A percentile compares a stretch with the other conserved stretches of the same genome.
Evolutionary conservation across 1,140 invertebrate species (phyloP).

Genomic region (Radopholus similis): DNA sequence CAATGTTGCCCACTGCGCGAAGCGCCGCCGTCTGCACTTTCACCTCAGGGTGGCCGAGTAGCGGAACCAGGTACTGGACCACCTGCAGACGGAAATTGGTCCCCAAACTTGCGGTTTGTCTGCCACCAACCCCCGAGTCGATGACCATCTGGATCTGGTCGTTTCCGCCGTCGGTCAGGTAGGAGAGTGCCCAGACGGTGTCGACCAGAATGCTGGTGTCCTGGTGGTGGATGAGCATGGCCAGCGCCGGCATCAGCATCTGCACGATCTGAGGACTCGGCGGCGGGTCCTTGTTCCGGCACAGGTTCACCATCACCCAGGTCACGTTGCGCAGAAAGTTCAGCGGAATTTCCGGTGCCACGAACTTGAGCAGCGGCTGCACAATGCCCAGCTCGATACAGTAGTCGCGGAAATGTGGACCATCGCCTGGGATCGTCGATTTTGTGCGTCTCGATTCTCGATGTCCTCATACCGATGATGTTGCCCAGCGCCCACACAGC

Average conservation of each 20-base stretch:
- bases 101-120: too few species aligned
- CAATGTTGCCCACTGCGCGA: constrained; percentile 94
- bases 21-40: constrained; percentile 94
- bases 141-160: constrained; percentile 78
- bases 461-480: constrained; percentile 74
- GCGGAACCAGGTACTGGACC: constrained; percentile 85
- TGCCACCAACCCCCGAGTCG: constrained; percentile 28
- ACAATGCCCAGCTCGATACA: constrained; percentile 86
- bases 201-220: constrained; percentile 97
- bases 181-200: constrained; percentile 97
- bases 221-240: constrained; percentile 85
- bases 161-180: constrained; percentile 88
- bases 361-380: constrained; percentile 79
- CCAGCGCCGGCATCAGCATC: constrained; percentile 88
- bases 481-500: constrained; percentile 97
- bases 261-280: constrained; percentile 59
- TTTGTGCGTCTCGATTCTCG: constrained; percentile 63
- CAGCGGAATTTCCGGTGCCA: constrained; percentile 85
- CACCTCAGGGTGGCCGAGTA: constrained; percentile 89
- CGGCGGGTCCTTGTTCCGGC: constrained; percentile 89
- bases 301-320: constrained; percentile 91
- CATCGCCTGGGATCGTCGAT: constrained; percentile 80
- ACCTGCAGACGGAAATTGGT: constrained; percentile 31
- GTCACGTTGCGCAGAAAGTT: constrained; percentile 91
- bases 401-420: constrained; percentile 80